phyloP scores from a whole-genome alignment of 2,888 invertebrate genomes.

The Apotomis turbidana region DNA sequence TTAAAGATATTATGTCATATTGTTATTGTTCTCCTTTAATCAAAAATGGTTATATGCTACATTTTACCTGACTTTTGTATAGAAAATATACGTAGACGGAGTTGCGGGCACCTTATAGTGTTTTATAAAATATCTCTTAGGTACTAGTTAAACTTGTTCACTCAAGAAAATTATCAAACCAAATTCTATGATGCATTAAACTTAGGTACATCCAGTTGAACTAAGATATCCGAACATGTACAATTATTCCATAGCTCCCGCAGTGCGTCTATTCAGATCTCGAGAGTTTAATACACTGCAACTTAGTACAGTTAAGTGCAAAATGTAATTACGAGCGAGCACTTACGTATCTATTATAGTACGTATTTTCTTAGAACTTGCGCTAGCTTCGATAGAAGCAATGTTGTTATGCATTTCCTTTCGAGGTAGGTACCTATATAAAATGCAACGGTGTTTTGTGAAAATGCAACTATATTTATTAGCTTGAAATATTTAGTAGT shows the following conservation, averaged over 20 bases:
- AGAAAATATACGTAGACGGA: too few relatives aligned
- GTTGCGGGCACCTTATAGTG: too few relatives aligned
- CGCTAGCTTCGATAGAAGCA: conserved; percentile 14
- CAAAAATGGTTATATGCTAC: too few relatives aligned
- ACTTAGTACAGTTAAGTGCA: conserved; percentile 41
- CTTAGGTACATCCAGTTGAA: conserved; percentile 5
- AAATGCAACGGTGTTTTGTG: conserved; percentile 23
- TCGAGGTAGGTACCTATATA: conserved; percentile 14
- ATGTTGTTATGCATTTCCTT: conserved; percentile 33
- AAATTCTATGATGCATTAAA: conserved; percentile 6
- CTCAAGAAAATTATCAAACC: background rate
- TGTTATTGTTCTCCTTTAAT: too few relatives aligned
- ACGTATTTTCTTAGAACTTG: conserved; percentile 35
- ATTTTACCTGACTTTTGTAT: too few relatives aligned
- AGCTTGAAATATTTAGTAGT: too few relatives aligned
- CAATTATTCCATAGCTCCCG: conserved; percentile 26
- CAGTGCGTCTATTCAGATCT: conserved; percentile 38
- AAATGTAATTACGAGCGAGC: conserved; percentile 40
- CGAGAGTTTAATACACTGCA: conserved; percentile 38
- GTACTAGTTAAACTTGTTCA: background rate
- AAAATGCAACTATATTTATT: conserved; percentile 1
- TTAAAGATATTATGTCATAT: too few relatives aligned
- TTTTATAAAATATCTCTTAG: too few relatives aligned
- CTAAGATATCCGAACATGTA: conserved; percentile 14
- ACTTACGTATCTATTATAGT: conserved; percentile 34